phyloP scores from a whole-genome alignment of 2,888 invertebrate genomes.

The Latrodectus hesperus region DNA sequence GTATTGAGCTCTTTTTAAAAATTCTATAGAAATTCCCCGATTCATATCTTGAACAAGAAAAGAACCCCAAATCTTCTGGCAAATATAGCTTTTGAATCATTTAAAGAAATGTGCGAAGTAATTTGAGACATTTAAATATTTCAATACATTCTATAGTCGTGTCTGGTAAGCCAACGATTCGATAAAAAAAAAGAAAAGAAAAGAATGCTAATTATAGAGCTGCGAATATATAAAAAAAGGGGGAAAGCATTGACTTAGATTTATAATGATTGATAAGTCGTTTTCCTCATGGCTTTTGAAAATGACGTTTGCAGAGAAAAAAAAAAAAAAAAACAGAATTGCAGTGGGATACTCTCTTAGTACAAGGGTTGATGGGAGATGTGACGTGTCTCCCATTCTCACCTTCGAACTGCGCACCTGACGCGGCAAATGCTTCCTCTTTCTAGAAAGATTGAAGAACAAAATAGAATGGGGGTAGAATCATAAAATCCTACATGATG shows the following conservation, averaged over 20 bases:
- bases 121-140: too few relatives aligned
- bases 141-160: too few relatives aligned
- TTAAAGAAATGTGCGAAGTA: too few relatives aligned
- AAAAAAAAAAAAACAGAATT: background rate
- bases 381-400: conserved; percentile 30
- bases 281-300: conserved; percentile 27
- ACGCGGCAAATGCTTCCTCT: conserved; percentile 44
- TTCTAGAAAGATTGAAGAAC: conserved; percentile 10
- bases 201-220: too few relatives aligned
- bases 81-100: too few relatives aligned
- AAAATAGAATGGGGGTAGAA: background rate
- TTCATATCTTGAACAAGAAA: background rate
- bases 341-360: background rate
- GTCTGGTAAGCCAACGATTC: too few relatives aligned
- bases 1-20: too few relatives aligned
- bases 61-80: too few relatives aligned
- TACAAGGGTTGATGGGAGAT: conserved; percentile 62
- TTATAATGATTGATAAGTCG: conserved; percentile 48
- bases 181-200: too few relatives aligned
- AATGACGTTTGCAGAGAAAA: conserved; percentile 1
- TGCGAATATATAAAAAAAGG: too few relatives aligned
- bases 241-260: conserved; percentile 30
- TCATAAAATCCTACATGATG: background rate
- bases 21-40: background rate
- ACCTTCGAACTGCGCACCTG: conserved; percentile 54